Base-by-base conservation (phyloP, 2,888 invertebrate species). In the Agelastica alni region DNA sequence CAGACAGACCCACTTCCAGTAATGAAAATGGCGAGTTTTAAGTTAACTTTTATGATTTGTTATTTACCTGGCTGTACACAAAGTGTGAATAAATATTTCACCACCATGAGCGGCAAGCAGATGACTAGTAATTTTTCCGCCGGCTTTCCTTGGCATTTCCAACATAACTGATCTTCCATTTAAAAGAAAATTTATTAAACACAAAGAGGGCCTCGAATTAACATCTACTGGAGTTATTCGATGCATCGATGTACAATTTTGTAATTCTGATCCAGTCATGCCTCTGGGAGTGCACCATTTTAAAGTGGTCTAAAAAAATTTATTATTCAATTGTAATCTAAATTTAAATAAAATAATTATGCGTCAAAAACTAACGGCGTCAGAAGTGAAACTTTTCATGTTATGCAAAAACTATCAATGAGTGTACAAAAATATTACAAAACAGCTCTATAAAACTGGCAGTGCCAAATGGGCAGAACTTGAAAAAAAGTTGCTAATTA, bases 251-350 rank as follows among this genome's bases (percentile, higher is more conserved):
- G 92, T 88, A 69, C 88, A 92, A 71, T 88, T 91, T 77, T 84
- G 93, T 77, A 84, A 85, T 77, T 87, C 96, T 67, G 81, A 84
- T 1, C 89, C 87, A 51, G 91, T 88, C 60, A 88, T 87, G 1
- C 90, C 90, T n/a, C 96, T 81, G 0, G 97, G 97, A 0, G 97
- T 96, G 77, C 96, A 96, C 98, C 98, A 99, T 61, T 96, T 94
- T 2, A 98, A 81, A 0, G 93, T 94, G 0, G 93, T 87, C 83
- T 83, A 53, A 43, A 46, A 32, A 26, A 34, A 30, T 5, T 9
- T 31, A 26, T 14, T 12, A 14, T 36, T 47, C 5, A 51, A 34
- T 20, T 44, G 5, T 20, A n/a, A n/a, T n/a, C 28, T 28, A n/a
- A n/a, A 9, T 9, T 28, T 28, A 28, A 28, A 28, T 9, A n/a